Percentiles rank a stretch among this genome's conserved stretches.
These are phyloP conservation scores for Otocyon megalotis DNA, from an alignment of 2,113 vertebrate genomes.

Conservation along the genomic window DNA sequence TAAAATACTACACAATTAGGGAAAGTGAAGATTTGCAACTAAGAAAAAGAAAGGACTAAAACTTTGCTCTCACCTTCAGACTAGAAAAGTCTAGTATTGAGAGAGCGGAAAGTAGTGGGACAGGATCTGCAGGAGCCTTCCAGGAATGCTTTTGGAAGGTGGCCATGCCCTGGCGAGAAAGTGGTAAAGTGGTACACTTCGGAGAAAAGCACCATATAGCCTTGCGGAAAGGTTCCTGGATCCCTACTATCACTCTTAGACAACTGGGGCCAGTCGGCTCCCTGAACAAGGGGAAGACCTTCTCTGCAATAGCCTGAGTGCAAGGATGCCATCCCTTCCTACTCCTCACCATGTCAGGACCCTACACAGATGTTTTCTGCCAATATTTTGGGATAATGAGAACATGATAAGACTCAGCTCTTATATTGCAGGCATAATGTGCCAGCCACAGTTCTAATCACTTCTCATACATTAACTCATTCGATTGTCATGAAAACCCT, in stretches of 20 bases:
- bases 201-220: fast-evolving
- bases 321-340: not conserved
- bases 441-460: not conserved
- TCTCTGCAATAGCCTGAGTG: not conserved
- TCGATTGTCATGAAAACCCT: not conserved
- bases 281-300: not conserved
- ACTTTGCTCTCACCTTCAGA: not conserved
- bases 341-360: not conserved
- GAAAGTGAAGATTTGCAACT: not conserved
- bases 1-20: not conserved
- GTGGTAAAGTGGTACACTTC: not conserved
- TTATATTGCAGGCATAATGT: not conserved
- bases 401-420: not conserved
- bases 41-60: slow-evolving; percentile 1
- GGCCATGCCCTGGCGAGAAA: not conserved
- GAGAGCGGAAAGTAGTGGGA: not conserved
- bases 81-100: not conserved
- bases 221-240: not conserved
- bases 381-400: not conserved
- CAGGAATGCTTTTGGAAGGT: not conserved
- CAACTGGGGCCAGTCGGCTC: not conserved
- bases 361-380: not conserved
- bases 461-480: not conserved
- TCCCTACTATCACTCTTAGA: not conserved
- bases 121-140: not conserved